Base-by-base conservation (phyloP, 1,140 invertebrate genomes). In the Odontomachus brunneus region DNA sequence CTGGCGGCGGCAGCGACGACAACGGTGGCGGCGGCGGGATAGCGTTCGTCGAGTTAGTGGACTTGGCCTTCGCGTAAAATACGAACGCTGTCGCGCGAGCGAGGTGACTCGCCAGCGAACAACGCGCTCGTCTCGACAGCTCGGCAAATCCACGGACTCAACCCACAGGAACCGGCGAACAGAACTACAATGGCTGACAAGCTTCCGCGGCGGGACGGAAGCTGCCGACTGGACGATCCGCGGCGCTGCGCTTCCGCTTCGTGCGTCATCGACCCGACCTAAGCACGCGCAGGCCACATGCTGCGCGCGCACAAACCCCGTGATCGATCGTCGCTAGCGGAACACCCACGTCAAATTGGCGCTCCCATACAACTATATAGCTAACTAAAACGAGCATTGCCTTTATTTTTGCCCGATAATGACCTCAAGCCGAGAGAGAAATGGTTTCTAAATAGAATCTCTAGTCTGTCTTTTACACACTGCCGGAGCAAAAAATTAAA, bases 111-210 rank as follows among this genome's bases (percentile, higher is more conserved):
- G 29, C 19, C 14, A 33, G 22, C 49, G 38, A 66, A 51, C 33
- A 29, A 15, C 1, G 0, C 2, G 65, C 62, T 71, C 33, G 49
- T 53, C 66, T 11, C 0, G 0, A 5, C 78, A 81, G 12, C 78
- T 78, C 73, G 33, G 82, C 85, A 92, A 90, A 91, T 91, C 91
- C 33, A 85, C 22, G 7, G 49, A 87, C 87, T 84, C 76, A 76
- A 86, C 73, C 86, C 84, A 75, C 71, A 88, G 90, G 87, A 92
- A 92, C 93, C 92, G 93, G 92, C 88, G 88, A 92, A 92, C 91
- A 88, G 91, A 92, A 86, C 91, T 89, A 90, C 89, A 93, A 94
- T 94, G 92, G 93, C 92, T 92, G 91, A 92, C 92, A 92, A 89
- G 90, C 92, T 90, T 92, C 86, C 38, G 38, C 38, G 88, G 86